These are phyloP conservation scores for Pocillopora verrucosa DNA, from an alignment of 64 coral and sea anemone genomes.

Conservation along the genomic window DNA sequence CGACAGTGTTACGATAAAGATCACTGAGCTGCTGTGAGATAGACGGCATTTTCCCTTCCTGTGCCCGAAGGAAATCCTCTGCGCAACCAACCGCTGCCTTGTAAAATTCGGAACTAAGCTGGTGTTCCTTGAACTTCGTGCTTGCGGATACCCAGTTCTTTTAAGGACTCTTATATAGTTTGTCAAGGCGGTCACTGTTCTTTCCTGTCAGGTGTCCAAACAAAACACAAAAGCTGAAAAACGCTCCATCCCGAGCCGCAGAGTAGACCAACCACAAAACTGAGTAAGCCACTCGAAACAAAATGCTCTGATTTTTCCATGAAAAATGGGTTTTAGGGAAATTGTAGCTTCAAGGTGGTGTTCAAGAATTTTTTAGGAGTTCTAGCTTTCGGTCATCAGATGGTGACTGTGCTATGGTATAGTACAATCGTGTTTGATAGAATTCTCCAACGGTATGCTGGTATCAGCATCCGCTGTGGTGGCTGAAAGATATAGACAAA, in stretches of 20 bases:
- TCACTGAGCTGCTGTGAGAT: conserved; percentile 67
- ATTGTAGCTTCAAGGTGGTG: conserved; percentile 69
- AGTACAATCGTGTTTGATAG: conserved; percentile 63
- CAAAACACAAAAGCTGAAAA: conserved; percentile 68
- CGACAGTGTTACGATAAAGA: conserved; percentile 71
- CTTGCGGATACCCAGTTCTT: conserved; percentile 80
- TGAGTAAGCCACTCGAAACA: conserved; percentile 68
- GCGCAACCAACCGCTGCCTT: conserved; percentile 54
- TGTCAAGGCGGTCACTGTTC: conserved; percentile 72
- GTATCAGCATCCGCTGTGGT: conserved; percentile 74
- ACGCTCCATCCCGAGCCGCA: conserved; percentile 58
- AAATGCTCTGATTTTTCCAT: conserved; percentile 85
- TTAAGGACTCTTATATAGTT: conserved; percentile 76
- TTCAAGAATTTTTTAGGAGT: conserved; percentile 68
- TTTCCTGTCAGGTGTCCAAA: conserved; percentile 80
- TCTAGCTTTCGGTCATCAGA: conserved; percentile 65
- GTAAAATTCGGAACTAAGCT: conserved; percentile 71
- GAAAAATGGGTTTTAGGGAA: conserved; percentile 72
- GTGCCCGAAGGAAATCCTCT: conserved; percentile 66
- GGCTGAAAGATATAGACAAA: conserved; percentile 76
- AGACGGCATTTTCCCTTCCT: conserved; percentile 75
- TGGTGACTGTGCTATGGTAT: conserved; percentile 56
- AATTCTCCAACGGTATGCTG: conserved; percentile 77
- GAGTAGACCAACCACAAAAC: conserved; percentile 76
- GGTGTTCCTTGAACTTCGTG: conserved; percentile 77